These are phyloP conservation scores for Callitettix versicolor DNA, from an alignment of 1,140 invertebrate genomes.

Conservation along the genomic window DNA sequence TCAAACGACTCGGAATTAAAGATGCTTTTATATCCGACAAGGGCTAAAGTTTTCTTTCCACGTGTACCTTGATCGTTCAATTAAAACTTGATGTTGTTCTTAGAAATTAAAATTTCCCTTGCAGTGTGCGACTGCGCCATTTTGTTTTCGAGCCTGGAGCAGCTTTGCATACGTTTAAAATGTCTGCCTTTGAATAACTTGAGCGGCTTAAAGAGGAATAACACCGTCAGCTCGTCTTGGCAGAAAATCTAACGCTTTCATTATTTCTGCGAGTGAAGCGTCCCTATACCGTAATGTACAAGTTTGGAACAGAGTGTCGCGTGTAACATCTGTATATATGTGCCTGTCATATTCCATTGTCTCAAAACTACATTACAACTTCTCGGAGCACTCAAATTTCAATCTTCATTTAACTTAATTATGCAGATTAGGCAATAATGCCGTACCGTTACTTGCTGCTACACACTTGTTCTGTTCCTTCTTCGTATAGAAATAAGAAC, in stretches of 20 bases:
- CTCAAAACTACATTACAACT: too few relatives aligned
- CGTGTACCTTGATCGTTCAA: constrained; percentile 9
- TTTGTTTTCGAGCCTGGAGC: constrained; percentile 15
- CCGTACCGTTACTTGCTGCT: too few relatives aligned
- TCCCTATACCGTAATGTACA: constrained; percentile 2
- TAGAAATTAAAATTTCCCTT: constrained; percentile 16
- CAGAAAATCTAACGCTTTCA: constrained; percentile 5
- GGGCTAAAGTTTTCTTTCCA: too few relatives aligned
- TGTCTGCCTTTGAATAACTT: constrained; percentile 14
- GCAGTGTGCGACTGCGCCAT: constrained; percentile 6
- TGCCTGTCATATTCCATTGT: too few relatives aligned
- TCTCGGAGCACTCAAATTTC: too few relatives aligned
- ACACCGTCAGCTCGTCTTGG: constrained; percentile 8
- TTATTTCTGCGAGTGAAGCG: not conserved
- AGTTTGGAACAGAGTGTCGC: not conserved
- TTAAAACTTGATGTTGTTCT: constrained; percentile 19
- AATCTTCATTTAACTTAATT: too few relatives aligned
- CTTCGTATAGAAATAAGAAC: too few relatives aligned
- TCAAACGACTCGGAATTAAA: too few relatives aligned
- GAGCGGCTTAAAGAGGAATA: constrained; percentile 11
- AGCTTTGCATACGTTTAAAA: constrained; percentile 17
- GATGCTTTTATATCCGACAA: too few relatives aligned
- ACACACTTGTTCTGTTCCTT: too few relatives aligned
- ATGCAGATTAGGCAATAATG: too few relatives aligned
- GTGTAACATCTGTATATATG: too few relatives aligned